These are phyloP conservation scores for Eurystomus gularis DNA, from an alignment of 2,113 vertebrate species.

Conservation along the genomic window DNA sequence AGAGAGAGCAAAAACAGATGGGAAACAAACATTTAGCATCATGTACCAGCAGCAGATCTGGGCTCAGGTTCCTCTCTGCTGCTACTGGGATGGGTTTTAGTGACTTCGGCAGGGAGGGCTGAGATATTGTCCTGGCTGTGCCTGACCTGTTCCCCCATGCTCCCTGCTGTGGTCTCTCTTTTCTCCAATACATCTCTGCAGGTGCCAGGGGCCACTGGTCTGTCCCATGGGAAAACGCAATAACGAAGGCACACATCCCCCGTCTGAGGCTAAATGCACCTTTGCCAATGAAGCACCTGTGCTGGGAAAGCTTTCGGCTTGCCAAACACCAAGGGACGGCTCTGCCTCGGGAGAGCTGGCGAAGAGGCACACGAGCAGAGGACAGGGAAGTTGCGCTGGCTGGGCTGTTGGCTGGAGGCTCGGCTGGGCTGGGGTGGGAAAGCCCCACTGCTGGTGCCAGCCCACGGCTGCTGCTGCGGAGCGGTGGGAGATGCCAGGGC, in stretches of 20 bases:
- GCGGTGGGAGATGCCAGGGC: neutral
- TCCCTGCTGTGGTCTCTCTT: rapidly evolving
- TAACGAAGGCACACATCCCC: neutral
- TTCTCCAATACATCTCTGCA: neutral
- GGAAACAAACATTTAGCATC: neutral
- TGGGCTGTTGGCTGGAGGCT: neutral
- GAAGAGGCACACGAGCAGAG: neutral
- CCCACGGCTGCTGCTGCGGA: neutral
- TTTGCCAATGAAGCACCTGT: rapidly evolving
- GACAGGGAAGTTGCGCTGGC: neutral
- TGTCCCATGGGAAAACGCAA: rapidly evolving
- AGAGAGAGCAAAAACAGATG: neutral
- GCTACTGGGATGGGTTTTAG: neutral
- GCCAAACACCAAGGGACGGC: neutral
- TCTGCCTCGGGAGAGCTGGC: neutral
- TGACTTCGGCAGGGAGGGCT: neutral
- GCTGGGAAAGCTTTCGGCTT: neutral
- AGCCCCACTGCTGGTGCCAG: neutral
- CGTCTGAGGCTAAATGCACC: neutral
- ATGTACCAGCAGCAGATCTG: neutral
- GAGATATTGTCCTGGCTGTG: neutral
- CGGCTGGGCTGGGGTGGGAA: neutral
- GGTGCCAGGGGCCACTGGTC: neutral
- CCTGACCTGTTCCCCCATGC: neutral
- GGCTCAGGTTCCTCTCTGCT: neutral